A percentile compares a stretch with the other conserved stretches of the same genome.
Conservation (phyloP, 1,140 invertebrate genomes). For the Holcopasites calliopsidis region DNA sequence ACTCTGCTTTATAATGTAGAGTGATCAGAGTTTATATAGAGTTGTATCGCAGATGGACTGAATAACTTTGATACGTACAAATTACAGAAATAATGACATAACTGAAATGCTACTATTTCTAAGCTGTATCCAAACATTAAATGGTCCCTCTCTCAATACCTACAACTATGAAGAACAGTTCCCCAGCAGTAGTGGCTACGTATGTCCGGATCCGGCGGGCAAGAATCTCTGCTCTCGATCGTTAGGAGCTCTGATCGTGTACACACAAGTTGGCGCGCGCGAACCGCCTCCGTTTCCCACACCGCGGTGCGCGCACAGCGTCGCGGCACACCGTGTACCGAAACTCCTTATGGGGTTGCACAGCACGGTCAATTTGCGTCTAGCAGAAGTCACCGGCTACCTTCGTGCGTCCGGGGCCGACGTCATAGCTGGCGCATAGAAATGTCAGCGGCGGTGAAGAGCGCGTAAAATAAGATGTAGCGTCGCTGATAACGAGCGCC, state of each 20-base stretch:
- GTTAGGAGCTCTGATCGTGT: conserved; percentile 29
- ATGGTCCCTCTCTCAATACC: too few relatives aligned
- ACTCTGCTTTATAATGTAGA: too few relatives aligned
- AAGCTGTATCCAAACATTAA: too few relatives aligned
- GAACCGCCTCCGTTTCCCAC: conserved; percentile 56
- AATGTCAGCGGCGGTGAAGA: conserved; percentile 76
- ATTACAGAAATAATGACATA: too few relatives aligned
- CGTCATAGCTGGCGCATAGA: conserved; percentile 79
- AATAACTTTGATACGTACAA: too few relatives aligned
- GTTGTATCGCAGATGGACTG: too few relatives aligned
- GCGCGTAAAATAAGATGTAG: conserved; percentile 80
- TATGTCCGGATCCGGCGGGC: conserved; percentile 8
- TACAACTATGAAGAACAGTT: too few relatives aligned
- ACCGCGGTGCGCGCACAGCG: conserved; percentile 1
- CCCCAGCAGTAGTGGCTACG: too few relatives aligned
- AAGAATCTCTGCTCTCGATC: conserved; percentile 53
- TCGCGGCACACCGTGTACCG: conserved; percentile 2
- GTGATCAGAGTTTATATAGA: too few relatives aligned
- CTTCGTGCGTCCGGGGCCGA: conserved; percentile 70
- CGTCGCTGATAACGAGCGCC: conserved; percentile 77
- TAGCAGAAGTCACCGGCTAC: conserved; percentile 74
- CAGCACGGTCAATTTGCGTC: conserved; percentile 78
- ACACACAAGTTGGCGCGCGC: conserved; percentile 21
- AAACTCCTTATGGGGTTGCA: conserved; percentile 58
- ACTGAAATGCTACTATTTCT: too few relatives aligned